phyloP scores from a whole-genome alignment of 2,113 vertebrate genomes.

The Dipodomys spectabilis region DNA sequence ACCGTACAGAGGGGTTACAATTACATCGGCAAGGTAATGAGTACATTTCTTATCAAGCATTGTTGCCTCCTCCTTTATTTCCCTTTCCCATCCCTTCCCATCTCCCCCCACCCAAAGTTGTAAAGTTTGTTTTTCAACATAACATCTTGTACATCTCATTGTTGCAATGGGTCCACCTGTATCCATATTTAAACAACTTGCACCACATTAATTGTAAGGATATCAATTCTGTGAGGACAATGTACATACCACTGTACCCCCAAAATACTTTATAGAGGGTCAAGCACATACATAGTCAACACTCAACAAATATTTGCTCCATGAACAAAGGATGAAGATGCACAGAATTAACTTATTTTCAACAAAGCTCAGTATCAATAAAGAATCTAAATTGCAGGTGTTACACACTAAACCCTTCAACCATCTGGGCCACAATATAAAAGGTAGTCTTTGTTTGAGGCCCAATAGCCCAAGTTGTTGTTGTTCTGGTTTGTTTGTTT shows the following conservation, averaged over 20 bases:
- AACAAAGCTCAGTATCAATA: background rate
- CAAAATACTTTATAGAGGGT: slow-evolving; percentile 7
- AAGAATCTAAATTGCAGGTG: background rate
- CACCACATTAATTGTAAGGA: background rate
- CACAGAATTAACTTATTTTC: background rate
- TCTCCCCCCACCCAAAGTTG: no score
- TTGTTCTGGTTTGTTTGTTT: background rate
- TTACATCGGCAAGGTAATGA: no score
- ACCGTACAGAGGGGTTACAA: no score
- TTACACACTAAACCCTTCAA: background rate
- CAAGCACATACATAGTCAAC: background rate
- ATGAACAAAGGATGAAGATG: slow-evolving; percentile 11
- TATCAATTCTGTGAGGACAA: background rate
- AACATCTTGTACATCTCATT: no score
- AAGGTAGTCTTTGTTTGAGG: background rate
- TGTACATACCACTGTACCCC: background rate
- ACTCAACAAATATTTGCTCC: slow-evolving; percentile 39
- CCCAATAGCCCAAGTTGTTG: no score
- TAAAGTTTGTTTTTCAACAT: no score
- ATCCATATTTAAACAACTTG: no score
- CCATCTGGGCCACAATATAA: background rate
- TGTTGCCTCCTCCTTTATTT: no score
- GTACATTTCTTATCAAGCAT: no score
- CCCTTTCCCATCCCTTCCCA: no score
- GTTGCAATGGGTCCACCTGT: no score